A percentile compares a stretch with the other conserved stretches of the same genome.
Evolutionary conservation across 2,888 invertebrate species (phyloP).

Genomic region (Drosophila emarginata): DNA sequence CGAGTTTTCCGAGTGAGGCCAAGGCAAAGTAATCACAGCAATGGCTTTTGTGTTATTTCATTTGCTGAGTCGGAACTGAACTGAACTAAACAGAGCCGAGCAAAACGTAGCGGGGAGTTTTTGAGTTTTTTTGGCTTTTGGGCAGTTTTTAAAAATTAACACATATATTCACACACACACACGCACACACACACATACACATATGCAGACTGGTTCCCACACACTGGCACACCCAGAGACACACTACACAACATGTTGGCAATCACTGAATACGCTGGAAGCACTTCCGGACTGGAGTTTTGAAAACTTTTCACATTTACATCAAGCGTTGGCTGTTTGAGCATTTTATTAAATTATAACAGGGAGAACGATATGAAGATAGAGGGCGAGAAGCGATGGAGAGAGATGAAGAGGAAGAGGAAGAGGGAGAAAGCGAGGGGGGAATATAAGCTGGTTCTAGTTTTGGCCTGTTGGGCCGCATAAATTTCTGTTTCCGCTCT

Average conservation of each 20-base stretch:
- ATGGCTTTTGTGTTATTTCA: conserved; percentile 71
- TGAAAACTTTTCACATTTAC: conserved; percentile 76
- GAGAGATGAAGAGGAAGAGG: not conserved
- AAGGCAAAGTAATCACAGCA: conserved; percentile 68
- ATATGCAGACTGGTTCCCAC: not conserved
- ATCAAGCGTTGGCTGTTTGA: conserved; percentile 71
- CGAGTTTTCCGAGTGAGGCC: conserved; percentile 19
- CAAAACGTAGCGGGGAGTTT: conserved; percentile 37
- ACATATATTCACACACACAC: conserved; percentile 40
- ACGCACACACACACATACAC: conserved; percentile 20
- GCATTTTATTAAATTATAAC: conserved; percentile 76
- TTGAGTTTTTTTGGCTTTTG: conserved; percentile 62
- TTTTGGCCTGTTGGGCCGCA: conserved; percentile 56
- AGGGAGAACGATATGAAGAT: not conserved
- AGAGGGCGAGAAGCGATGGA: not conserved
- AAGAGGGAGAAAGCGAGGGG: not conserved
- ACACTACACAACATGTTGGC: conserved; percentile 59
- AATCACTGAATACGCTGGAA: conserved; percentile 62
- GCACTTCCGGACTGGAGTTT: conserved; percentile 69
- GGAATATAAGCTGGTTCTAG: conserved; percentile 46
- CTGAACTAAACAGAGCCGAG: not conserved
- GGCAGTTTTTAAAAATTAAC: conserved; percentile 75
- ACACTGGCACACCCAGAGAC: conserved; percentile 24
- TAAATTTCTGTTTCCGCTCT: conserved; percentile 64
- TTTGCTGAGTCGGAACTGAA: conserved; percentile 42